Evolutionary conservation across 2,797 vertebrate genomes (phyloP).

Genomic region (Tokudaia muenninki): DNA sequence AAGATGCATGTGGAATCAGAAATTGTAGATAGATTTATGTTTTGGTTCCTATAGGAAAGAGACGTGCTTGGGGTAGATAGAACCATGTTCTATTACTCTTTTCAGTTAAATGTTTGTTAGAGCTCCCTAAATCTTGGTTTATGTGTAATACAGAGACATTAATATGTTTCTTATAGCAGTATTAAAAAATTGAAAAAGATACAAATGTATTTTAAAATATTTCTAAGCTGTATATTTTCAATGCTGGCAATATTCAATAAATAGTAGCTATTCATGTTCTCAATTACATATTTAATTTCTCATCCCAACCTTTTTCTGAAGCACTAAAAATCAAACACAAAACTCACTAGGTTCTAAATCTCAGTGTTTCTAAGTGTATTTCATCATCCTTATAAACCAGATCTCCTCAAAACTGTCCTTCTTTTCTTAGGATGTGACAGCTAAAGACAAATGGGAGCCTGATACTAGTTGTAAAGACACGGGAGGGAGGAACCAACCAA

Average conservation of each 20-base stretch:
- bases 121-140: not conserved
- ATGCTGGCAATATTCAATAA: not conserved
- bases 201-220: not conserved
- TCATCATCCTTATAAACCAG: not conserved
- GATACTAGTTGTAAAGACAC: not conserved
- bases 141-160: not conserved
- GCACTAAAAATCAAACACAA: not conserved
- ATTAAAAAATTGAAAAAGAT: constrained; percentile 11
- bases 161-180: not conserved
- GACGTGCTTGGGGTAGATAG: not conserved
- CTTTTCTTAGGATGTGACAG: not conserved
- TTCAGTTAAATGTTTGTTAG: not conserved
- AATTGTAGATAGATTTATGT: not conserved
- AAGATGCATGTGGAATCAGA: not conserved
- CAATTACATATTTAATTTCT: not conserved
- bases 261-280: not conserved
- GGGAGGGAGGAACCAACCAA: not conserved
- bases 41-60: not conserved
- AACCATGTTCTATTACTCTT: not conserved
- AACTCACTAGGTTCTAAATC: not conserved
- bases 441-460: not conserved
- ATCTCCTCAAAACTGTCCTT: not conserved
- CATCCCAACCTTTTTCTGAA: not conserved
- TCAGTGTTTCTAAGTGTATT: not conserved
- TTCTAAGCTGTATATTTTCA: not conserved